Base-by-base conservation (phyloP, 2,113 vertebrate species). In the Regulus satrapa region DNA sequence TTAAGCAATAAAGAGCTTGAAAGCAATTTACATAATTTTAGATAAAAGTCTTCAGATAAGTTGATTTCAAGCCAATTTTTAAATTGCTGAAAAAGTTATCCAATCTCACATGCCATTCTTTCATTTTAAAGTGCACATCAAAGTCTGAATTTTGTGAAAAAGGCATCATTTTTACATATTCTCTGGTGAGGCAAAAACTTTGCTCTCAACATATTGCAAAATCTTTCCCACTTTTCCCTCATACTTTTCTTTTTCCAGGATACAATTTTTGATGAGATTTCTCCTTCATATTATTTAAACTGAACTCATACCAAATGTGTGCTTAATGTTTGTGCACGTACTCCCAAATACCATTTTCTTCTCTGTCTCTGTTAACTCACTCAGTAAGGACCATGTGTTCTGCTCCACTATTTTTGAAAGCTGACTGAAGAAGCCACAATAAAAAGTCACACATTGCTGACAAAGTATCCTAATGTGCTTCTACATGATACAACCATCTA, bases 301-400 rank as follows among this genome's bases (percentile, higher is more conserved):
- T 26, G 29, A 28, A 66, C 15, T 36, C 29, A 4, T 15, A 67
- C 11, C 40, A 59, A 12, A 1, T 71, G 55, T 0, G 0, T 14
- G 5, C 17, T 55, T 38, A 31, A 25, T 14, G 5, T 32, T 66
- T 19, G 38, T 19, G 26, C 26, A 18, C 8, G 2, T 40, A 45
- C 11, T 63, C 21, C 31, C 19, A 20, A 38, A 32, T 3, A 61
- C 1, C 14, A 23, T n/a, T 72, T 79, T 28, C 52, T 43, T 59
- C 24, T 36, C 46, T 28, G 28, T 9, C 25, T 11, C 21, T 5
- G 8, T 54, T 28, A 81, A 52, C 13, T 73, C 36, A 45, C 4
- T n/a, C 45, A 26, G 18, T 66, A 69, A 40, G 25, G 55, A 54
- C 24, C 9, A 3, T 6, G 32, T 16, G 36, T 19, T 48, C 31